Base-by-base conservation (phyloP, 2,888 invertebrate species). In the Hipparchia sbordonii region DNA sequence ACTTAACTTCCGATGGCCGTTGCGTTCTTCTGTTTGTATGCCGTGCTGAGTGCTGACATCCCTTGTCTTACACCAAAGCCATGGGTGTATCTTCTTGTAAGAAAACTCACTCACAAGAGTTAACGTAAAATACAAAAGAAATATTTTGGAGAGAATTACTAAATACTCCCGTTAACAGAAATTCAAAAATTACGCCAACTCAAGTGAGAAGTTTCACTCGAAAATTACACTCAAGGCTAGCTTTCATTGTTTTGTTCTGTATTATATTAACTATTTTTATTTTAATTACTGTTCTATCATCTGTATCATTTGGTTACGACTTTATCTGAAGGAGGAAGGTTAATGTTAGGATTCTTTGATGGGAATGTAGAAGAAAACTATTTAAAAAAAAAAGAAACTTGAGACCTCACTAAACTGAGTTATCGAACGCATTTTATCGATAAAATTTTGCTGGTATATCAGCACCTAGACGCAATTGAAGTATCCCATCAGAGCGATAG, bases 31-130 rank as follows among this genome's bases (percentile, higher is more conserved):
- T 73, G 76, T 71, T 66, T 73, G 75, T 67, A 72, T 76, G 78
- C 80, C 77, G 80, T 81, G 77, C 84, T 84, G 89, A 90, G 79
- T 80, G 77, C 84, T 84, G 89, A 90, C 90, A 92, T 92, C 92
- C 92, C 87, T 91, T 89, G 88, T 92, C 90, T 92, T 87, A 82
- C 85, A 84, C 78, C 56, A 72, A 54, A 83, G 79, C 63, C 12
- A 10, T 13, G 12, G 33, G 51, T 65, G 33, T 65, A 12, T 39
- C 10, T 65, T 63, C 9, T n/a, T 54, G 54, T 54, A 12, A 54
- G n/a, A n/a, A 54, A 54, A 61, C 60, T 57, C 13, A 13, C 6
- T 56, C 23, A 57, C 57, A 8, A 57, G 13, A 57, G 57, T 57
- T 13, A 56, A n/a, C 54, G 54, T 54, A n/a, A 48, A 57, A 57